Base-by-base conservation (phyloP, 2,888 invertebrate genomes). In the Cryptus armator region DNA sequence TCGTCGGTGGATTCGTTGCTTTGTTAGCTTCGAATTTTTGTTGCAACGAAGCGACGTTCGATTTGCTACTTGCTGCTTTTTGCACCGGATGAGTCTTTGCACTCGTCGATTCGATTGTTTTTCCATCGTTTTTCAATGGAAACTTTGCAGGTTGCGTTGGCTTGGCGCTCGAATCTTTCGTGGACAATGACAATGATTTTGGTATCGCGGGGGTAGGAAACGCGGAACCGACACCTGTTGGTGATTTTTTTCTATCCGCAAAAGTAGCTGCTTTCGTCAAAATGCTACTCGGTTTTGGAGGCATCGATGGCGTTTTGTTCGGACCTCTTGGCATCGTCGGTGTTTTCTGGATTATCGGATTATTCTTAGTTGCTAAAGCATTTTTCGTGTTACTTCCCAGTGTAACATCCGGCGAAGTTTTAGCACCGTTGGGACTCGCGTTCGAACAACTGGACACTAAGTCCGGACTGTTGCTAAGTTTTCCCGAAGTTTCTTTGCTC, bases 21-120 rank as follows among this genome's bases (percentile, higher is more conserved):
- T 90, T 91, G 72, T 94, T 94, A 89, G 95, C 96, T 94, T 97
- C 97, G 91, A 97, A 97, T 92, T 97, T 97, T 90, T 97, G 97
- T 90, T 97, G 97, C 89, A 97, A 94, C 81, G 96, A 96, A 44
- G 97, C 97, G 77, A 97, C 97, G 92, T 96, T 97, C 24, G 97
- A 97, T 91, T 96, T 96, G 87, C 94, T 94, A 64, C 92, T 93
- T 4, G 96, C 94, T 37, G 95, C 94, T 80, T 89, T 90, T 74
- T 91, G 90, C 56, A 92, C 86, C 4, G 89, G 82, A 83, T 85
- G 90, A 12, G 78, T 74, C 82, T 89, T 92, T 48, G 51, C 75
- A 46, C 88, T 87, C 83, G 86, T 56, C 72, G 75, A 44, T 10
- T 84, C 84, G 66, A 51, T 53, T 46, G 44, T 46, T 79, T 85